Base-by-base conservation (phyloP, 2,888 invertebrate species). In the Tiliacea aurago region DNA sequence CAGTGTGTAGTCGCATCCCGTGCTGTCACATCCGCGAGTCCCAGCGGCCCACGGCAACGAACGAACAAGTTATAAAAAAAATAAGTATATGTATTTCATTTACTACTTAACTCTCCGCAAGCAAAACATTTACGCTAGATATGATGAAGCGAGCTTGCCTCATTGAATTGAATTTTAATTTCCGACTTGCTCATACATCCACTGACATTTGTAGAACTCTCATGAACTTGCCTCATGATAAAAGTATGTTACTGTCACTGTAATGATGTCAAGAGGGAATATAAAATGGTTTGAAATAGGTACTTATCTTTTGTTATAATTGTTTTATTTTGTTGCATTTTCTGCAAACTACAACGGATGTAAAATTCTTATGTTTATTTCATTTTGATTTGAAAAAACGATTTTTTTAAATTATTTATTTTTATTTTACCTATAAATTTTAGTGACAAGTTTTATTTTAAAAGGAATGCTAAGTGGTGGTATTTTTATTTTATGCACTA, bases 111-210 rank as follows among this genome's bases (percentile, higher is more conserved):
- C 23, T 9, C 5, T 67, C 28, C 15, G 13, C n/a, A 13, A 13
- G 18, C 6, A 70, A 68, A 69, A 77, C 20, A 7, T 49, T 37
- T 41, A 53, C 43, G 45, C 51, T 47, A 67, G 18, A 45, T 41
- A 61, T 15, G 43, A 70, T 55, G 64, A 43, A 78, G 18, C 59
- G 47, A 20, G 41, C 41, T 45, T 6, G 56, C 59, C 18, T 58
- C 68, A 83, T 65, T 83, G 79, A 78, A 53, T 83, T 63, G 62
- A 65, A 73, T 58, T 80, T 82, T 83, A 69, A 80, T 83, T 83
- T 80, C 83, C 83, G 79, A 73, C 65, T 62, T 56, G 9, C 33
- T 28, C 37, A 53, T 43, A 47, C 65, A 61, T 56, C 47, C 18
- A 33, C 45, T 37, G 70, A 66, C 78, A 49, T 72, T 80, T 55